A percentile compares a stretch with the other conserved stretches of the same genome.
Evolutionary conservation across 1,140 invertebrate genomes (phyloP).

Genomic region (Diachasma alloeum): DNA sequence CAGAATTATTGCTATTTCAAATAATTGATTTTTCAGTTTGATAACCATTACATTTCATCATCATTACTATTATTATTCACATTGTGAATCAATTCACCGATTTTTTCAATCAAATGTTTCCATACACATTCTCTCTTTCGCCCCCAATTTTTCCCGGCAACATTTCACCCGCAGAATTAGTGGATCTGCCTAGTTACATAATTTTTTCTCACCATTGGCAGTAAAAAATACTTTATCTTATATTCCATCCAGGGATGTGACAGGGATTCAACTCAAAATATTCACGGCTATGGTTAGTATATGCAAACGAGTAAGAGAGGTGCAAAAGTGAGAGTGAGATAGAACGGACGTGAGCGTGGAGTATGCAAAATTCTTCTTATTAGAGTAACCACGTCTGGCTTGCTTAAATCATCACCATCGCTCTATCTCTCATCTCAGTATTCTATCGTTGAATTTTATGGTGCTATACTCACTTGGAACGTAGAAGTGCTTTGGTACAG

Average conservation of each 20-base stretch:
- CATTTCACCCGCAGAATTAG: too few species aligned
- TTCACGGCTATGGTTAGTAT: constrained; percentile 56
- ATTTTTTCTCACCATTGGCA: neutral
- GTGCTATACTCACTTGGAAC: constrained; percentile 67
- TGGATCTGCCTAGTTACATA: neutral
- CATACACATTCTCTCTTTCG: too few species aligned
- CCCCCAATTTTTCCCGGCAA: neutral
- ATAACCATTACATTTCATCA: too few species aligned
- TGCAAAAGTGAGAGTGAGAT: constrained; percentile 29
- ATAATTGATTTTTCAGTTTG: too few species aligned
- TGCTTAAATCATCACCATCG: constrained; percentile 30
- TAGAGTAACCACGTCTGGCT: constrained; percentile 49
- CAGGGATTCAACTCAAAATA: constrained; percentile 49
- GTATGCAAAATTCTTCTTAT: constrained; percentile 63
- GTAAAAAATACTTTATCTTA: neutral
- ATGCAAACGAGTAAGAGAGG: constrained; percentile 55
- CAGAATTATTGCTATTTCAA: too few species aligned
- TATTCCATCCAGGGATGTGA: neutral
- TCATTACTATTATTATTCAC: too few species aligned
- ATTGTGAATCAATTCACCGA: too few species aligned
- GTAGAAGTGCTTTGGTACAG: constrained; percentile 73
- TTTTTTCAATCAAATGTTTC: too few species aligned
- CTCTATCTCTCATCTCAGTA: neutral
- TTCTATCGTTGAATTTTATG: constrained; percentile 23
- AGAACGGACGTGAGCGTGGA: constrained; percentile 31